Percentiles rank a stretch among this genome's conserved stretches.
phyloP scores from a whole-genome alignment of 2,113 vertebrate genomes.

The Neotoma lepida region DNA sequence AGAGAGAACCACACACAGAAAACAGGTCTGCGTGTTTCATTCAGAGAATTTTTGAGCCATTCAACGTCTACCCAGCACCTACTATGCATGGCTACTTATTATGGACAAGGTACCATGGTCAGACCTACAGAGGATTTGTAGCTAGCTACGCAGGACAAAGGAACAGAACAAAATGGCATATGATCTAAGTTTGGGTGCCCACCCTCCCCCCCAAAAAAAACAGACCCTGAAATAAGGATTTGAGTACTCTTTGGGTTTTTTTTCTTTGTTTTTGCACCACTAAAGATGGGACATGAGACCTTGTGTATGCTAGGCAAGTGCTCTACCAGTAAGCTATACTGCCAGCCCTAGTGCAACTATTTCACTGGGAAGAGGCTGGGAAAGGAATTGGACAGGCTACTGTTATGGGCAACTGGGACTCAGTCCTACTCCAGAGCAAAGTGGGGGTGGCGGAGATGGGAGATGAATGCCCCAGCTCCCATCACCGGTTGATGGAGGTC shows the following conservation, averaged over 20 bases:
- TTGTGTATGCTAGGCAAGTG: neutral
- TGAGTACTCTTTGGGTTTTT: neutral
- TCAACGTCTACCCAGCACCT: neutral
- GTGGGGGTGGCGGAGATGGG: neutral
- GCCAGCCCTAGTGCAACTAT: neutral
- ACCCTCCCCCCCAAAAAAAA: neutral
- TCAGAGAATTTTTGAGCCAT: constrained; percentile 14
- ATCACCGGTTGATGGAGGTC: neutral
- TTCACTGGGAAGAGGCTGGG: neutral
- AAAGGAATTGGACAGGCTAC: neutral
- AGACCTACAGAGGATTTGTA: neutral
- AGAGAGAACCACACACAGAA: neutral
- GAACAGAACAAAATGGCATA: neutral
- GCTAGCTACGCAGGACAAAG: neutral
- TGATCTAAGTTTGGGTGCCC: neutral
- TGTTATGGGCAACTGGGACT: neutral
- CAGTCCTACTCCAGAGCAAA: neutral
- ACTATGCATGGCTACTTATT: too few species aligned
- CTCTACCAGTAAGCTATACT: neutral
- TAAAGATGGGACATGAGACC: neutral
- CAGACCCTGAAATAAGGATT: neutral
- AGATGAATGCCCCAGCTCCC: neutral
- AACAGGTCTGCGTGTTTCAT: neutral
- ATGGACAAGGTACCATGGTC: neutral
- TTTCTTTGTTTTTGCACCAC: neutral